Evolutionary conservation across 2,797 vertebrate genomes (phyloP).

Genomic region (Phalanger gymnotis): DNA sequence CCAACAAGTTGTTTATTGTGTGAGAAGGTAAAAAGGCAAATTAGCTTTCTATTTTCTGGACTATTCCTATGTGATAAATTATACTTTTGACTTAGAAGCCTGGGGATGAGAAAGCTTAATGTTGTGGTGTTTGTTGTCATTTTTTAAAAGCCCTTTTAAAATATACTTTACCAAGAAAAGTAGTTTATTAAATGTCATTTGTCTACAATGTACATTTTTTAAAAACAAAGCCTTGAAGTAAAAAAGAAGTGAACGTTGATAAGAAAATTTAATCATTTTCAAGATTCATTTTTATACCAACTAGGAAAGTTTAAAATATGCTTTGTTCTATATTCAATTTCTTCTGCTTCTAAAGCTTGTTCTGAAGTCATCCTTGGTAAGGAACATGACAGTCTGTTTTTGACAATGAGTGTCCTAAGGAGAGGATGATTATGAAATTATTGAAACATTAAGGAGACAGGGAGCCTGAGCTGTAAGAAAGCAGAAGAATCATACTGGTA

Average conservation of each 20-base stretch:
- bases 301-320: background rate
- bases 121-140: background rate
- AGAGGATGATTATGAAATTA: background rate
- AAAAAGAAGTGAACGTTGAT: conserved; percentile 2
- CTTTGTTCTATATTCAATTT: conserved; percentile 19
- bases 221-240: conserved; percentile 24
- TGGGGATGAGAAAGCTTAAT: conserved; percentile 41
- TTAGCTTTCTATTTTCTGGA: background rate
- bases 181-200: conserved; percentile 30
- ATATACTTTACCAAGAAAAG: conserved; percentile 40
- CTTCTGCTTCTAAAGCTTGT: conserved; percentile 29
- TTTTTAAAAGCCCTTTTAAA: conserved; percentile 40
- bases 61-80: background rate
- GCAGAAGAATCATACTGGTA: background rate
- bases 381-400: background rate
- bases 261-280: conserved; percentile 45
- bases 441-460: background rate
- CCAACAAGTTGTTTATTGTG: background rate
- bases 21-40: background rate
- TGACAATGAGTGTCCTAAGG: accelerated
- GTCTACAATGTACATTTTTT: background rate
- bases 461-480: background rate
- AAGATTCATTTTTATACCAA: background rate
- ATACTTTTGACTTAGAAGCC: conserved; percentile 41
- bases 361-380: background rate